Evolutionary conservation across 1,140 invertebrate genomes (phyloP), one percentile per base, ranked within the genome.

Genomic region (Sitophilus oryzae): DNA sequence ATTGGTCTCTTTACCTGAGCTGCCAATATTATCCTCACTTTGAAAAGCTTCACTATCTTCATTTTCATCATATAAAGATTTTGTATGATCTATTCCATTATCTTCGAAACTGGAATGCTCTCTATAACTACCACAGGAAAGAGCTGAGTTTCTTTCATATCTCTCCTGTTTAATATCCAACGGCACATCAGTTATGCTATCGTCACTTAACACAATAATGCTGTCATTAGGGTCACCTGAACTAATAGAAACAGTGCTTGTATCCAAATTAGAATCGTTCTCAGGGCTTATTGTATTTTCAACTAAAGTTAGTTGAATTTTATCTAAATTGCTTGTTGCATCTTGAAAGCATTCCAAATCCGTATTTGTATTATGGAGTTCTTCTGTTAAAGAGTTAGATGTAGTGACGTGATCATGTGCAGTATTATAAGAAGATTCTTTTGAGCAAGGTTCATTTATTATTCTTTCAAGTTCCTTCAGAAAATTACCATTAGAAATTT

Each of bases 381-480:
- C 16, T 19, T 42, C 19, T 8, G 2, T 20, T 18, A 6, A 19
- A 4, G 15, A 18, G 2, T 19, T 19, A 19, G 9, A 19, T n/a
- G 16, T 18, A 42, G 18, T 42, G 8, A 5, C 21, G 3, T 42
- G 40, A 42, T 42, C 18, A 20, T 8, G n/a, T 8, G 16, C 40
- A 9, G 40, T 42, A 19, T 18, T 15, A 11, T 42, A 42, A 1
- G 40, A 42, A 9, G 40, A 42, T 42, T 15, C 40, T 42, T 42
- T 19, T 19, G 40, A 42, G 2, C 8, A 9, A 1, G 6, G 6
- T 18, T 42, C 8, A n/a, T 42, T 42, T 2, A 42, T 42, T 9
- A 42, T 19, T 19, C 21, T 42, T 3, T 1, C 21, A 42, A 19
- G 40, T 42, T 42, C 21, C 21, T 42, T 11, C 6, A 42, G n/a